Evolutionary conservation across 2,797 vertebrate genomes (phyloP), one percentile per base, ranked within the genome.

Genomic region (Tenualosa thibaudeaui): DNA sequence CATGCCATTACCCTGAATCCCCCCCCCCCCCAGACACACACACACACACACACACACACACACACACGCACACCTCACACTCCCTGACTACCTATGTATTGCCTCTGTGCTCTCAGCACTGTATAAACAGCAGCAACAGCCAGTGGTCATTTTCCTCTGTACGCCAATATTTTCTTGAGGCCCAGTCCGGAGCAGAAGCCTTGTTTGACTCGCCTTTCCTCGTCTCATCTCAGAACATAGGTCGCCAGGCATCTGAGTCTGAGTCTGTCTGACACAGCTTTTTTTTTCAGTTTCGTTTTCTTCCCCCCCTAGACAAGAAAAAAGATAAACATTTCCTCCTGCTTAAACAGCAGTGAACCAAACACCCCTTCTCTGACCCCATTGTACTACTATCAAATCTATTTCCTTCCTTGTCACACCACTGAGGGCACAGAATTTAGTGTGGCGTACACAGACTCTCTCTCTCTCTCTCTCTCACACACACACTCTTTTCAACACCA

Each of bases 301-400:
- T 2, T 9, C 37, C 31, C 17, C 26, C 65, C 65, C 12, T 3
- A 22, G 15, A 19, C 54, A 24, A 40, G 13, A 78, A 78, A 78
- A 78, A 78, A 40, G 37, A 78, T 78, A 78, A 78, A 78, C 71
- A 78, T 78, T 78, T 78, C 71, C 75, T 54, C 9, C 26, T 62
- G 49, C 85, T 81, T 83, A 65, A 82, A 68, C 58, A n/a, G 17
- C 37, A 86, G 78, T 78, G 71, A 68, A 81, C 60, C 40, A 81
- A 81, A 85, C 31, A 75, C 26, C 81, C 78, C 60, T 86, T 68
- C 49, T 53, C 68, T 86, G 53, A 88, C 81, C 86, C 86, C 85
- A 84, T 87, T 90, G 89, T 92, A 85, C 85, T 86, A 86, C 85
- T 89, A 84, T 88, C 84, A 86, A 84, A 82, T 84, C 46, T 5